Percentiles rank a stretch among this genome's conserved stretches.
phyloP scores from a whole-genome alignment of 2,113 vertebrate genomes.

The Panthera leo region DNA sequence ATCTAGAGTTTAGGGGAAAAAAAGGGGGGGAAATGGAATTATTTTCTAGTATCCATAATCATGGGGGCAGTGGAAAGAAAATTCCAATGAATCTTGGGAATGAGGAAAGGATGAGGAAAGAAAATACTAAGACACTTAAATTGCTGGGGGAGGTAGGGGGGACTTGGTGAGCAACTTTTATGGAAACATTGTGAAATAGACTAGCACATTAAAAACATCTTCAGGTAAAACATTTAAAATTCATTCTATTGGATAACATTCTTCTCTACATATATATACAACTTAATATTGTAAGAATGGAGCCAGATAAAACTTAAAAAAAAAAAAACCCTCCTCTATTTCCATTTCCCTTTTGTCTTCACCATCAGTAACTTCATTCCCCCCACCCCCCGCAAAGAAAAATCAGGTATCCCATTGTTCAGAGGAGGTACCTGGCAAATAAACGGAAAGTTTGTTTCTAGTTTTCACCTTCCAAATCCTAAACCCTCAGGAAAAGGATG shows the following conservation, averaged over 20 bases:
- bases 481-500: not conserved
- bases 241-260: not conserved
- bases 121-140: not conserved
- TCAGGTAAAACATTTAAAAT: not conserved
- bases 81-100: not conserved
- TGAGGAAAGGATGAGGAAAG: not conserved
- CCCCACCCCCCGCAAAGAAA: too few relatives aligned
- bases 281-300: not conserved
- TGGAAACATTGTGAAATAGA: not conserved
- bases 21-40: not conserved
- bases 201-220: not conserved
- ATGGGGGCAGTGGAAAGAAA: not conserved
- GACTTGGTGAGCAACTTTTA: not conserved
- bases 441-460: not conserved
- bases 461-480: not conserved
- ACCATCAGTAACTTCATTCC: not conserved
- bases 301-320: not conserved
- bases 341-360: not conserved
- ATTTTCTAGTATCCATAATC: not conserved
- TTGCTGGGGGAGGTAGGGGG: not conserved
- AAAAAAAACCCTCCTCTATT: not conserved
- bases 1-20: not conserved
- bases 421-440: not conserved
- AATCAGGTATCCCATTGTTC: not conserved
- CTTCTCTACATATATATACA: not conserved